These are phyloP conservation scores for Tragelaphus scriptus DNA, from an alignment of 2,113 vertebrate genomes.

Conservation along the genomic window DNA sequence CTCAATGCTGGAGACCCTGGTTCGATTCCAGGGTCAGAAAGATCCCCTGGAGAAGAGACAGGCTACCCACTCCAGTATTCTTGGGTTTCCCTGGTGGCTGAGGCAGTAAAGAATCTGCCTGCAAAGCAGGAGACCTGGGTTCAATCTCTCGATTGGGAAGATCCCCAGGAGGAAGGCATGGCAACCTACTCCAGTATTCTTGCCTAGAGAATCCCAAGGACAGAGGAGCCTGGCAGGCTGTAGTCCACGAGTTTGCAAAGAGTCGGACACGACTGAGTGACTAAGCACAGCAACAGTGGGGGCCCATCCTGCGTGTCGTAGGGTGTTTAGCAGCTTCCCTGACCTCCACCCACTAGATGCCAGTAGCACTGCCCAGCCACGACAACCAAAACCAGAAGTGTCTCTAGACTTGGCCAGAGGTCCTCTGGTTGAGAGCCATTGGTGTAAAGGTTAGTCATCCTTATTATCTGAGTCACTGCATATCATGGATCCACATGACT, in stretches of 20 bases:
- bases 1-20: not conserved
- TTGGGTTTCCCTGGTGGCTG: not conserved
- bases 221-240: not conserved
- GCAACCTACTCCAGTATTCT: not conserved
- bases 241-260: not conserved
- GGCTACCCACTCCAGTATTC: not conserved
- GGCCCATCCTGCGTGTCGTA: not conserved
- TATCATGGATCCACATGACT: not conserved
- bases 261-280: not conserved
- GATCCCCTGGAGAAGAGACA: not conserved
- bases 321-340: not conserved
- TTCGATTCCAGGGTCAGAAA: not conserved
- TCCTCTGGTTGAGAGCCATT: not conserved
- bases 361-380: not conserved
- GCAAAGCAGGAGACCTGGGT: not conserved
- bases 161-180: not conserved
- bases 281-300: not conserved
- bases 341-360: not conserved
- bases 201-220: not conserved
- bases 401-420: not conserved
- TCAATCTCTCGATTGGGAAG: accelerated
- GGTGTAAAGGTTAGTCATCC: not conserved
- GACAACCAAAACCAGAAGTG: not conserved
- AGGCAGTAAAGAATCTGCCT: not conserved
- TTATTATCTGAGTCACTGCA: not conserved